These are phyloP conservation scores for Leucoma salicis DNA, from an alignment of 2,888 invertebrate genomes.

Conservation along the genomic window DNA sequence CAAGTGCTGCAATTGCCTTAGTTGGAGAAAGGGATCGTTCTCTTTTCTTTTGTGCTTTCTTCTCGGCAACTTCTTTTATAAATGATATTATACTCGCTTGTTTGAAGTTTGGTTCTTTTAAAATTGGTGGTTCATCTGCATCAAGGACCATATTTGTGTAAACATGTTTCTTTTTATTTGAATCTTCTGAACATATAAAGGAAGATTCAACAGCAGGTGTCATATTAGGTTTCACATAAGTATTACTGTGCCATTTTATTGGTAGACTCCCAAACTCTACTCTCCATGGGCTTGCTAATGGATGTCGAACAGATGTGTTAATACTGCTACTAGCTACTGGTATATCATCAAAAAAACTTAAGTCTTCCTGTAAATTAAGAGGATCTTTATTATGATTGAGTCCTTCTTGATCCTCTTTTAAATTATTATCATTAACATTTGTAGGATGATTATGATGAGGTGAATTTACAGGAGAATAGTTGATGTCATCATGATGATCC, in stretches of 20 bases:
- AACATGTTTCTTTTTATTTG: slow-evolving; percentile 65
- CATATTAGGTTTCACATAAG: slow-evolving; percentile 74
- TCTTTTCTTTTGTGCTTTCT: slow-evolving; percentile 57
- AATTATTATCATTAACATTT: background rate
- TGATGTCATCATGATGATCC: slow-evolving; percentile 45
- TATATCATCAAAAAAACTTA: slow-evolving; percentile 69
- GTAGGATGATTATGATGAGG: slow-evolving; percentile 34
- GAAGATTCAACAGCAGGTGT: slow-evolving; percentile 75
- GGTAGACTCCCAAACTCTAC: slow-evolving; percentile 67
- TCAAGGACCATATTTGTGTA: slow-evolving; percentile 62
- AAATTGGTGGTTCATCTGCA: slow-evolving; percentile 41
- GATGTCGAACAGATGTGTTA: slow-evolving; percentile 58
- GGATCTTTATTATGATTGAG: slow-evolving; percentile 48
- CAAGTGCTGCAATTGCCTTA: slow-evolving; percentile 44
- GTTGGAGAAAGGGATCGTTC: slow-evolving; percentile 46
- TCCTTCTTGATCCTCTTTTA: slow-evolving; percentile 19
- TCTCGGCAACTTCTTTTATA: slow-evolving; percentile 66
- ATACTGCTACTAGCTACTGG: slow-evolving; percentile 75
- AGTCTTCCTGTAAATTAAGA: slow-evolving; percentile 54
- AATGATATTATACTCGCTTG: slow-evolving; percentile 75
- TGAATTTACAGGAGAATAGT: slow-evolving; percentile 68
- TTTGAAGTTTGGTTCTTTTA: slow-evolving; percentile 50
- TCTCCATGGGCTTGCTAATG: slow-evolving; percentile 73
- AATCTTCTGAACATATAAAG: slow-evolving; percentile 58
- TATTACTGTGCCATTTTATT: slow-evolving; percentile 71